These are phyloP conservation scores for Crocallis elinguaria DNA, from an alignment of 2,888 invertebrate species.

Conservation along the genomic window DNA sequence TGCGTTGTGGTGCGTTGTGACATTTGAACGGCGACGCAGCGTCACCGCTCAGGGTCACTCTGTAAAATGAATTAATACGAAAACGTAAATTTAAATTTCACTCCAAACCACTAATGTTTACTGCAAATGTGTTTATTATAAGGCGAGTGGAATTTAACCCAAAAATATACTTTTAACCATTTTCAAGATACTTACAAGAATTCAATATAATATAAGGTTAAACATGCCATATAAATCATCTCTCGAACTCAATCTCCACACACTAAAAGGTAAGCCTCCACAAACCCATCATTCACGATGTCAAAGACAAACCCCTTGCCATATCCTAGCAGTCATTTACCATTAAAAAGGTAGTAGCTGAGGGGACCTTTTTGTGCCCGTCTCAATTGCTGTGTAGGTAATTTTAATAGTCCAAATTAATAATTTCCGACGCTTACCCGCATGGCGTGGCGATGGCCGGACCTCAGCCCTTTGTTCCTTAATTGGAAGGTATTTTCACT, in stretches of 20 bases:
- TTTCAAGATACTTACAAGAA: too few species aligned
- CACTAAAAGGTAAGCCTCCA: conserved; percentile 37
- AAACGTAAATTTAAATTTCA: too few species aligned
- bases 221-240: conserved; percentile 33
- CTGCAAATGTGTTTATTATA: too few species aligned
- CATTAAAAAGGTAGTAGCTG: conserved; percentile 56
- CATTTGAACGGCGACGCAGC: too few species aligned
- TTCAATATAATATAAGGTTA: too few species aligned
- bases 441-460: conserved; percentile 50
- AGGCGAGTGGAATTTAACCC: too few species aligned
- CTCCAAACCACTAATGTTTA: too few species aligned
- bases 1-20: too few species aligned
- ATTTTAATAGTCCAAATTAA: conserved; percentile 73
- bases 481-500: conserved; percentile 65
- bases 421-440: conserved; percentile 66
- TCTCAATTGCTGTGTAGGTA: conserved; percentile 69
- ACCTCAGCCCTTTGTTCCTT: conserved; percentile 62
- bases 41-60: too few species aligned
- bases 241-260: conserved; percentile 16
- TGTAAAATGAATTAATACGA: too few species aligned
- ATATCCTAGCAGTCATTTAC: conserved; percentile 48
- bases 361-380: conserved; percentile 64
- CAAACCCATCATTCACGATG: conserved; percentile 54
- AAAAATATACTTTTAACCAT: too few species aligned
- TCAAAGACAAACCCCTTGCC: conserved; percentile 55